These are phyloP conservation scores for Hemicentrotus pulcherrimus DNA, from an alignment of 35 echinoderm and acorn worm species.

Conservation along the genomic window DNA sequence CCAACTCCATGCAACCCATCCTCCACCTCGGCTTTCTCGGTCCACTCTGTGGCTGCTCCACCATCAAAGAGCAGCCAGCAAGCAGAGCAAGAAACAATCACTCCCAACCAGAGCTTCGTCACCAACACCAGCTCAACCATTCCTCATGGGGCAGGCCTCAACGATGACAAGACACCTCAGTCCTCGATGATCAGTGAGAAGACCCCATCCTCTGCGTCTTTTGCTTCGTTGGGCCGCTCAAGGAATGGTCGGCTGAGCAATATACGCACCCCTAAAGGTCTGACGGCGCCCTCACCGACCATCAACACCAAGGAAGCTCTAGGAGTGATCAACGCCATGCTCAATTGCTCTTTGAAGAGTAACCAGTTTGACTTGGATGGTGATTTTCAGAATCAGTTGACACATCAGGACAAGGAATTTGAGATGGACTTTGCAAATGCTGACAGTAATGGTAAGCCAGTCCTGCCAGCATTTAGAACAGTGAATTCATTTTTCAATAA, in stretches of 20 bases:
- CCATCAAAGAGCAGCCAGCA: neutral
- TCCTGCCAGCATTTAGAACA: neutral
- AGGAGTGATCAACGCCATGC: slow-evolving; percentile 74
- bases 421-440: slow-evolving; percentile 57
- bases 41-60: neutral
- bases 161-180: slow-evolving; percentile 24
- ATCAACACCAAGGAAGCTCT: slow-evolving; percentile 92
- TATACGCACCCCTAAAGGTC: slow-evolving; percentile 61
- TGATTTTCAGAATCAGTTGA: neutral
- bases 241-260: slow-evolving; percentile 46
- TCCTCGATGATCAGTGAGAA: neutral
- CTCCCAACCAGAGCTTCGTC: slow-evolving; percentile 33
- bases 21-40: slow-evolving; percentile 19
- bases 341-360: slow-evolving; percentile 71
- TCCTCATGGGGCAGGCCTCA: neutral
- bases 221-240: neutral
- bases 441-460: slow-evolving; percentile 25
- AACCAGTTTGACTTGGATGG: slow-evolving; percentile 22
- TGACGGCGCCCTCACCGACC: slow-evolving; percentile 83
- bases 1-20: neutral
- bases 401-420: slow-evolving; percentile 51
- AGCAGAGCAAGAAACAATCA: slow-evolving; percentile 7
- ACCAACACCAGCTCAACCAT: neutral
- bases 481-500: neutral
- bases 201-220: slow-evolving; percentile 56